phyloP scores from a whole-genome alignment of 2,888 invertebrate genomes.

The Aporophyla lueneburgensis region DNA sequence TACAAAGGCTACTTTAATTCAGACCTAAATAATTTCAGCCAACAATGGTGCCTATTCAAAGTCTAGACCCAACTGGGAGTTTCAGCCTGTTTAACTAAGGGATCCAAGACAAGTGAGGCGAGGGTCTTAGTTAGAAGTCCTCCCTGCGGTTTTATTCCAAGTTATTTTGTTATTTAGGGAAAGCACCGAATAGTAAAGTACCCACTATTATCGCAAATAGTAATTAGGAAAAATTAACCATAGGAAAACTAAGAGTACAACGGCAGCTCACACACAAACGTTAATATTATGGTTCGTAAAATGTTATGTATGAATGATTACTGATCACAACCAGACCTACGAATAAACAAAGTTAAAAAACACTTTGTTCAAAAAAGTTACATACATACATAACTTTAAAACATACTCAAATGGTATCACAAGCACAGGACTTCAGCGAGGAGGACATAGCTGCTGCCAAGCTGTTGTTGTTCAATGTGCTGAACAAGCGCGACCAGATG shows the following conservation, averaged over 20 bases:
- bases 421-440: too few species aligned
- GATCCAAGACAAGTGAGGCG: slow-evolving; percentile 38
- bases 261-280: too few species aligned
- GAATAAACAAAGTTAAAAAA: background rate
- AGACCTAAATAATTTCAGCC: slow-evolving; percentile 49
- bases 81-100: slow-evolving; percentile 50
- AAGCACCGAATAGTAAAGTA: background rate
- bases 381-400: too few species aligned
- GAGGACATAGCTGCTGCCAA: too few species aligned
- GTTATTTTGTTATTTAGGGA: slow-evolving; percentile 27
- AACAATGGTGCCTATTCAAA: slow-evolving; percentile 52
- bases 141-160: slow-evolving; percentile 18
- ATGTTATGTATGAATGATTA: background rate
- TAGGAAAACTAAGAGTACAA: too few species aligned
- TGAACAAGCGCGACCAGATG: too few species aligned
- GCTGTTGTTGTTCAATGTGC: too few species aligned
- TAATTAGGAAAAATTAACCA: background rate
- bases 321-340: background rate
- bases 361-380: too few species aligned
- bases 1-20: slow-evolving; percentile 47
- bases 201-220: background rate
- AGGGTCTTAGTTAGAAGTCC: slow-evolving; percentile 40
- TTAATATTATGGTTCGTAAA: background rate
- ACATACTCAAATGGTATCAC: too few species aligned
- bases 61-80: slow-evolving; percentile 48